phyloP scores from a whole-genome alignment of 2,888 invertebrate genomes.

The Geophilus truncorum region DNA sequence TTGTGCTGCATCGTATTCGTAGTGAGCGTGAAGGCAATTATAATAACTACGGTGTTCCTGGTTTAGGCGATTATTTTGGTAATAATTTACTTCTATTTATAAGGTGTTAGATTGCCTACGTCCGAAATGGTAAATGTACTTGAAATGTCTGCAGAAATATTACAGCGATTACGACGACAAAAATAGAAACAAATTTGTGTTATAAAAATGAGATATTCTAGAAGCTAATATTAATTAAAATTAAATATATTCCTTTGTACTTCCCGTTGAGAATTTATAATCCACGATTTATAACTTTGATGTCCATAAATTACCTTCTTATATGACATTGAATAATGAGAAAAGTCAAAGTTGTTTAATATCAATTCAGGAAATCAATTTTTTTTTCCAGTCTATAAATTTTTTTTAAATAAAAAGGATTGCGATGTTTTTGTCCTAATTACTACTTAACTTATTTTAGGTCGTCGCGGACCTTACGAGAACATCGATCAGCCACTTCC shows the following conservation, averaged over 20 bases:
- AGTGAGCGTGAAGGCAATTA: constrained; percentile 31
- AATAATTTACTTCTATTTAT: not conserved
- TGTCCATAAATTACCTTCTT: too few species aligned
- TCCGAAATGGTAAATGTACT: not conserved
- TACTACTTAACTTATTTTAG: not conserved
- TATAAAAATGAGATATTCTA: too few species aligned
- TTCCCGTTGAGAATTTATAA: not conserved
- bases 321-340: not conserved
- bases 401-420: too few species aligned
- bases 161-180: not conserved
- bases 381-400: too few species aligned
- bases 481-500: constrained; percentile 32
- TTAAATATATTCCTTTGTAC: too few species aligned
- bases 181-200: not conserved
- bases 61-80: constrained; percentile 34
- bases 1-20: constrained; percentile 33
- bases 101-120: not conserved
- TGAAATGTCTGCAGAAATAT: not conserved
- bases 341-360: too few species aligned
- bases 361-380: too few species aligned
- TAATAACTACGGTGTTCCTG: constrained; percentile 31
- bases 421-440: too few species aligned
- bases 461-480: constrained; percentile 32
- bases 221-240: too few species aligned
- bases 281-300: not conserved